These are phyloP conservation scores for Eunapius fragilis DNA, from an alignment of 37 sponge, comb jelly and placozoan genomes.

Conservation along the genomic window DNA sequence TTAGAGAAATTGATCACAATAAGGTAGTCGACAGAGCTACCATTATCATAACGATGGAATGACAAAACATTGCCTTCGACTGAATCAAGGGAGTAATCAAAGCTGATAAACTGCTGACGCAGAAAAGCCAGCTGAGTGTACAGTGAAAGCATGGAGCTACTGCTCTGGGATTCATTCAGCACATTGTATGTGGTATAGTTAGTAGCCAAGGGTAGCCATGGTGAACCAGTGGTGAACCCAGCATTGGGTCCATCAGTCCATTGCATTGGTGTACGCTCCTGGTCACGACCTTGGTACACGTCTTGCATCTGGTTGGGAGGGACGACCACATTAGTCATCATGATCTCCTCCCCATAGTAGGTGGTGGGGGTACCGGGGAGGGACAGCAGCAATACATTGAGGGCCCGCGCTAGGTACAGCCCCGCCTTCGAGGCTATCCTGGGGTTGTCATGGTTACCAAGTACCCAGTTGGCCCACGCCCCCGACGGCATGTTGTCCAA, in stretches of 20 bases:
- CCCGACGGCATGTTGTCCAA: constrained; percentile 64
- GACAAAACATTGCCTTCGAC: constrained; percentile 34
- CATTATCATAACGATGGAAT: constrained; percentile 49
- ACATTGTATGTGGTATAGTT: constrained; percentile 68
- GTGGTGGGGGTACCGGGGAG: constrained; percentile 92
- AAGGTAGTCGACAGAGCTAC: constrained; percentile 11
- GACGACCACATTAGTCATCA: constrained; percentile 73
- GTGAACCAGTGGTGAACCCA: constrained; percentile 67
- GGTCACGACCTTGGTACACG: constrained; percentile 52
- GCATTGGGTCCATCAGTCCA: constrained; percentile 73
- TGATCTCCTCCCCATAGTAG: constrained; percentile 91
- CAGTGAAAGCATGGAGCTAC: constrained; percentile 50
- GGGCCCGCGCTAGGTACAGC: constrained; percentile 51
- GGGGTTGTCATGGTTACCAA: constrained; percentile 92
- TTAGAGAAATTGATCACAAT: constrained; percentile 69
- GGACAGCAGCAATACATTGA: constrained; percentile 77
- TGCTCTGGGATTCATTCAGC: constrained; percentile 36
- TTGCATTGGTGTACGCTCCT: constrained; percentile 92
- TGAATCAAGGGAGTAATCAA: constrained; percentile 29
- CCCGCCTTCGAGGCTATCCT: constrained; percentile 80
- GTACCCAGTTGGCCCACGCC: constrained; percentile 91
- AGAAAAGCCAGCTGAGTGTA: constrained; percentile 59
- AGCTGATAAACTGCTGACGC: constrained; percentile 16
- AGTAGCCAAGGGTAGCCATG: constrained; percentile 87
- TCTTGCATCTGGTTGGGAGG: constrained; percentile 58